Percentiles rank a stretch among this genome's conserved stretches.
Evolutionary conservation across 1,140 invertebrate genomes (phyloP).

Genomic region (Asobara japonica): DNA sequence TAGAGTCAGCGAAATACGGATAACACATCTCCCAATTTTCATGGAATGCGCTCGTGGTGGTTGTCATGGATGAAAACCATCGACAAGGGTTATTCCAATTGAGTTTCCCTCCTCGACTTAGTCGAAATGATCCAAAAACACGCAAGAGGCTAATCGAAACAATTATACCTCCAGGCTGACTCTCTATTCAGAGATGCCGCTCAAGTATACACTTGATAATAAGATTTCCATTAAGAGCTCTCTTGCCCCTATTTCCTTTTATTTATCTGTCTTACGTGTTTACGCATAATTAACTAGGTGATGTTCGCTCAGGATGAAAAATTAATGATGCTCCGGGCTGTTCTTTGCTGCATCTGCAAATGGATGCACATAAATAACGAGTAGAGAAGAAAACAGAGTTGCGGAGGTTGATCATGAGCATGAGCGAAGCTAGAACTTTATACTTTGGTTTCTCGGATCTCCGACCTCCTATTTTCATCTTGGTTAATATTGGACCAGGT

Average conservation of each 20-base stretch:
- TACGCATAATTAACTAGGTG: slow-evolving; percentile 1
- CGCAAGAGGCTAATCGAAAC: background rate
- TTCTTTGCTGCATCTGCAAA: background rate
- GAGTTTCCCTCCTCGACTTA: background rate
- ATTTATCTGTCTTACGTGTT: background rate
- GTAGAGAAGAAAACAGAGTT: background rate
- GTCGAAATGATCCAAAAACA: background rate
- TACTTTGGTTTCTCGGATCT: slow-evolving; percentile 2
- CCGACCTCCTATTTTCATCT: background rate
- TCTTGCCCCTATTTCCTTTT: background rate
- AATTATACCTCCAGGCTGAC: background rate
- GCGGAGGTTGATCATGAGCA: background rate
- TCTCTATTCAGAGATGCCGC: background rate
- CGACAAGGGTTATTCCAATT: background rate
- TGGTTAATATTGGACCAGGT: slow-evolving; percentile 27
- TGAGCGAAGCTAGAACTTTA: background rate
- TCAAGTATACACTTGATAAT: background rate
- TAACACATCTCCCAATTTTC: too few relatives aligned
- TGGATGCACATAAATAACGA: background rate
- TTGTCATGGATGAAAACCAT: too few relatives aligned
- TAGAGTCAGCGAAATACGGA: too few relatives aligned
- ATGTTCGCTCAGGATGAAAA: background rate
- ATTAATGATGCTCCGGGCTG: background rate
- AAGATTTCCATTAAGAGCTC: background rate
- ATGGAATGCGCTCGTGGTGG: too few relatives aligned